Evolutionary conservation across 37 sponge, comb jelly and placozoan genomes (phyloP).

Genomic region (Beroe ovata): DNA sequence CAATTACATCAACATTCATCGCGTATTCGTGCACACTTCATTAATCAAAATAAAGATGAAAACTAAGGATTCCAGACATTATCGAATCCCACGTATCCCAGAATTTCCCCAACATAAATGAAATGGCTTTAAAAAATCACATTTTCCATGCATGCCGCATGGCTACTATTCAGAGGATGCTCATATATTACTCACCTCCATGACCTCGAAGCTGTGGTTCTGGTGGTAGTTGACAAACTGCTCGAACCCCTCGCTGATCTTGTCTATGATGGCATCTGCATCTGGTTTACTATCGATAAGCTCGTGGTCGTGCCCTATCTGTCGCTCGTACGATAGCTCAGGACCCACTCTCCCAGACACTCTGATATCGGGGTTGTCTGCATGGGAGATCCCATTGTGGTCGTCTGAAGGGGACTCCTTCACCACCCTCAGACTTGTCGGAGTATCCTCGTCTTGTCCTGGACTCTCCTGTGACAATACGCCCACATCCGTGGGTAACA

Average conservation of each 20-base stretch:
- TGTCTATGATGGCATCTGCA: neutral
- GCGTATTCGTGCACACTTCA: too few species aligned
- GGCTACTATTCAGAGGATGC: too few species aligned
- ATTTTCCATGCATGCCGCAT: too few species aligned
- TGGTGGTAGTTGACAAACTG: neutral
- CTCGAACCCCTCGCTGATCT: neutral
- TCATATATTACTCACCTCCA: conserved; percentile 53
- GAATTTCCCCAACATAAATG: too few species aligned
- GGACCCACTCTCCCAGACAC: neutral
- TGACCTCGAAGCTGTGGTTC: conserved; percentile 17
- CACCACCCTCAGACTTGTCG: neutral
- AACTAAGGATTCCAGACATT: too few species aligned
- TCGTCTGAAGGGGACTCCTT: neutral
- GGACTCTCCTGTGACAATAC: neutral
- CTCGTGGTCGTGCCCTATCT: neutral
- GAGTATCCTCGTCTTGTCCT: neutral
- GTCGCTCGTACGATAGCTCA: neutral
- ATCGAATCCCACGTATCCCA: too few species aligned
- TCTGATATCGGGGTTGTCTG: too few species aligned
- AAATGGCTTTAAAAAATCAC: too few species aligned
- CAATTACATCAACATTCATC: too few species aligned
- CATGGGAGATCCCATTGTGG: neutral
- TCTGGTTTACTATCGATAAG: neutral
- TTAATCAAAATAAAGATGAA: too few species aligned
- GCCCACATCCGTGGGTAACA: neutral